phyloP scores from a whole-genome alignment of 2,797 vertebrate species.

The Strix occidentalis region DNA sequence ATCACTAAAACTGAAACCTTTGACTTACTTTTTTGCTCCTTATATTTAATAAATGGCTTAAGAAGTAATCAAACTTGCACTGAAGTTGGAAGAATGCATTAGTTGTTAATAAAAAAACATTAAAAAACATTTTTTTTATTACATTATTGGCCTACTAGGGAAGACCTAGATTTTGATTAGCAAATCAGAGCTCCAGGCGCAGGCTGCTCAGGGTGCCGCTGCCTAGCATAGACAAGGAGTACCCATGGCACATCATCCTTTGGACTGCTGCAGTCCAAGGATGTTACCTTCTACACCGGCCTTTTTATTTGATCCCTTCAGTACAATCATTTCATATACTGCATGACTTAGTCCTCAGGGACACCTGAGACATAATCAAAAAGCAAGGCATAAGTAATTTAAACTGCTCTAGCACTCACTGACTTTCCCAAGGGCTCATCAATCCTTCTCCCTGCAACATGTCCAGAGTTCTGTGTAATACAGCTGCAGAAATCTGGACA shows the following conservation, averaged over 20 bases:
- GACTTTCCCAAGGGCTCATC: neutral
- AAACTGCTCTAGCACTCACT: neutral
- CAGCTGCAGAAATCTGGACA: neutral
- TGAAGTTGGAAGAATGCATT: neutral
- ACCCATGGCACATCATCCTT: neutral
- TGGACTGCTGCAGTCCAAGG: neutral
- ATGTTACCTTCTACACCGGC: neutral
- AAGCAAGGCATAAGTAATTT: neutral
- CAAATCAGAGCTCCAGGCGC: neutral
- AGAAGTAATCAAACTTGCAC: slow-evolving; percentile 23
- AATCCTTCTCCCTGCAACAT: neutral
- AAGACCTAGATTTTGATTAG: neutral
- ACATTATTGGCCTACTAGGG: neutral
- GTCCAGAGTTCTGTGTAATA: fast-evolving
- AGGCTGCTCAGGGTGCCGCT: neutral
- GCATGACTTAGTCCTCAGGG: neutral
- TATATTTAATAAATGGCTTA: slow-evolving; percentile 25
- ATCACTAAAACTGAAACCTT: neutral
- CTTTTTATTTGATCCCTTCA: neutral
- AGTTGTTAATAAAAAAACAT: neutral
- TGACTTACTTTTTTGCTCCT: neutral
- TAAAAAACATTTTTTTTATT: neutral
- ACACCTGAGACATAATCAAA: neutral
- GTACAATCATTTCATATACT: neutral
- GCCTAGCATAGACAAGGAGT: neutral